Conservation (phyloP, 2,888 invertebrate genomes). For the Hofmannophila pseudospretella region DNA sequence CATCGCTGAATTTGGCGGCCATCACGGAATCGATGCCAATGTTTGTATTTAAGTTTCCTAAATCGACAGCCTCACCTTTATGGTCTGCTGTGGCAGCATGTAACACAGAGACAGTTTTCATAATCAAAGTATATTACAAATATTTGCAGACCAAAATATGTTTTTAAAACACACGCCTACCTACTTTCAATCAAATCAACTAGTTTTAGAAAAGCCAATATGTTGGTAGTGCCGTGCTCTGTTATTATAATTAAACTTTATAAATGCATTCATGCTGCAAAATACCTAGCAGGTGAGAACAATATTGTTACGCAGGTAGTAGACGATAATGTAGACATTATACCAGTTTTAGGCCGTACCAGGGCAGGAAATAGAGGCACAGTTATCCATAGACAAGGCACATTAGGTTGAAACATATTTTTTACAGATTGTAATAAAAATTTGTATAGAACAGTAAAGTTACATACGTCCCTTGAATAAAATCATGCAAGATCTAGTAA, state of each 20-base stretch:
- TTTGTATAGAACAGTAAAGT: no score
- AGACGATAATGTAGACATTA: no score
- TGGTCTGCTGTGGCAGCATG: conserved; percentile 73
- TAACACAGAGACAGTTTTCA: conserved; percentile 68
- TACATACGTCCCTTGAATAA: no score
- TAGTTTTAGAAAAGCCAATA: conserved; percentile 1
- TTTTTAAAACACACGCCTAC: conserved; percentile 14
- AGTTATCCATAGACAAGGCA: background rate
- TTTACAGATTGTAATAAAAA: background rate
- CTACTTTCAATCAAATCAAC: conserved; percentile 5
- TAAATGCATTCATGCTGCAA: conserved; percentile 10
- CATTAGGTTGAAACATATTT: background rate
- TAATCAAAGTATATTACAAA: conserved; percentile 44
- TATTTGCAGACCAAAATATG: conserved; percentile 12
- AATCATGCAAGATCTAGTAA: no score
- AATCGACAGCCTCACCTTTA: conserved; percentile 63
- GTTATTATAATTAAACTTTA: conserved; percentile 15
- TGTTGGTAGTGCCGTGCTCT: conserved; percentile 24
- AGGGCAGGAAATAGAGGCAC: no score
- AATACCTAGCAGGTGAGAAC: background rate
- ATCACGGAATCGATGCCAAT: no score
- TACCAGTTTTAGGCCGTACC: no score
- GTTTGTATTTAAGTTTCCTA: background rate
- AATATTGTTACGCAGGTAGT: no score
- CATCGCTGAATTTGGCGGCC: no score